Evolutionary conservation across 1,140 invertebrate genomes (phyloP).

Genomic region (Diploscapter pachys): DNA sequence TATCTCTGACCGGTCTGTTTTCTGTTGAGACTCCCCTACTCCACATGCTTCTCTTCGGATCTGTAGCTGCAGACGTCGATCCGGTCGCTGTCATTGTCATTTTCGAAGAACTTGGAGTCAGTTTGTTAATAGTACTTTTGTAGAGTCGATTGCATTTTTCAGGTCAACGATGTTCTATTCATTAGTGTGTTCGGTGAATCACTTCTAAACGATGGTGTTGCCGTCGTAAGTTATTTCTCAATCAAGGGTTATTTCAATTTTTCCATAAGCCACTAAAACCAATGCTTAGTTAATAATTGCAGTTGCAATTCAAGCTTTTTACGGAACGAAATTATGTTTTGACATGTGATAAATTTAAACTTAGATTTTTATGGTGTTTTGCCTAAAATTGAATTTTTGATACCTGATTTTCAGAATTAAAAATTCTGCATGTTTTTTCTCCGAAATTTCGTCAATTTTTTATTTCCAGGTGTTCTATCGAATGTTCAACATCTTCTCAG

Average conservation of each 20-base stretch:
- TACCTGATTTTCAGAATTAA: no score
- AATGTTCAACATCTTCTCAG: constrained; percentile 86
- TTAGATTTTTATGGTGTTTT: no score
- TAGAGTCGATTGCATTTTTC: constrained; percentile 63
- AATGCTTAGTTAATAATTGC: no score
- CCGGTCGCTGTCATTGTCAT: constrained; percentile 93
- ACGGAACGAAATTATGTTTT: no score
- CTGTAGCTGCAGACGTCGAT: constrained; percentile 94
- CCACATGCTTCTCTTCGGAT: constrained; percentile 86
- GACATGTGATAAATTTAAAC: no score
- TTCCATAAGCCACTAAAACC: neutral
- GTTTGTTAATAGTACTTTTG: constrained; percentile 80
- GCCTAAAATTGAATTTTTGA: no score
- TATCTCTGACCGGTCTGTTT: constrained; percentile 50
- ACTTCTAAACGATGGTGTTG: constrained; percentile 91
- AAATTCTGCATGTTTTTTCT: no score
- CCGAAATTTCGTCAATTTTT: no score
- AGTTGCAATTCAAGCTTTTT: no score
- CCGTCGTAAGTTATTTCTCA: constrained; percentile 67
- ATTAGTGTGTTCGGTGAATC: constrained; percentile 98
- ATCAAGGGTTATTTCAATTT: constrained; percentile 2
- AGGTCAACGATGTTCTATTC: constrained; percentile 92
- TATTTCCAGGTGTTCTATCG: constrained; percentile 73
- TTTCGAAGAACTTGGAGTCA: constrained; percentile 88
- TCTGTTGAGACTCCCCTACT: constrained; percentile 64